Evolutionary conservation across 1,140 invertebrate genomes (phyloP), one percentile per base, ranked within the genome.

Genomic region (Eufriesea mexicana): DNA sequence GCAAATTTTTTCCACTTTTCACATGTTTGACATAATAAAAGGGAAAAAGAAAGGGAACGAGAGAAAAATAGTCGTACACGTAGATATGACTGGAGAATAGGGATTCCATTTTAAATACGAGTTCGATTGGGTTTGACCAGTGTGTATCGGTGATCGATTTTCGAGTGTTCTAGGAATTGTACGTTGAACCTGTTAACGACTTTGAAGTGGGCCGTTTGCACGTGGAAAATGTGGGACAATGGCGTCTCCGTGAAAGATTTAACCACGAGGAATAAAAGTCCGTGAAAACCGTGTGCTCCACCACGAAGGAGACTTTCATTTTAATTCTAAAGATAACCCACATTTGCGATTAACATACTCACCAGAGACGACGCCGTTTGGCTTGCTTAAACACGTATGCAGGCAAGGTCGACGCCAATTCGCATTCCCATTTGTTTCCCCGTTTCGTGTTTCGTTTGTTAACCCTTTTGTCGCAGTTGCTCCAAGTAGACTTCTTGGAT

Each of bases 61-160:
- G 12, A 62, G 18, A 12, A 45, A 62, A 71, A 71, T 71, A 71
- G 62, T 51, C 45, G 55, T 28, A 61, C 20, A 16, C 20, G 28
- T 47, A 42, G 20, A 51, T n/a, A 54, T 51, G 47, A 51, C 2
- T 4, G 20, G 47, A 71, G 49, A 61, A 25, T 45, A 61, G 45
- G 28, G 55, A 71, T 79, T 51, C 35, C 28, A 62, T 61, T 71
- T 71, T 57, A 79, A 79, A 45, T 20, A 49, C 45, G 51, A 45
- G 14, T 51, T 14, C 49, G 25, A 79, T 79, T 70, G 57, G 55
- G 45, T 71, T 61, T 61, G 49, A 42, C 54, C 67, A 42, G 57
- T 51, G 16, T 45, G 16, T 71, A 79, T 79, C 47, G 77, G 49
- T 79, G 67, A 70, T 79, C 77, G 57, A 51, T 71, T 79, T 79